Conservation (phyloP, 2,888 invertebrate species). For the Dynastes maya region DNA sequence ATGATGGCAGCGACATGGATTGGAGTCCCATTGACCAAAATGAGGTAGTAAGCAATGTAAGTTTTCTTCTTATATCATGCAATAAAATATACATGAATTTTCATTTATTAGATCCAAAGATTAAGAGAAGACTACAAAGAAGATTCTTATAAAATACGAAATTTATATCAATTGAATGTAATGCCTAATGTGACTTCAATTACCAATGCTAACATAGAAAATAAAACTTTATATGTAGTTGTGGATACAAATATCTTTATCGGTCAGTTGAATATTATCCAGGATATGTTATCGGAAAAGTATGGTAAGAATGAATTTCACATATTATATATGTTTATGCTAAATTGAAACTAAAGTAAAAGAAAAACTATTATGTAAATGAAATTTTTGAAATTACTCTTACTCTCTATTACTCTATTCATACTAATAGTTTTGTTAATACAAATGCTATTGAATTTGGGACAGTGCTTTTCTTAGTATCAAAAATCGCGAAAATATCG, state of each 20-base stretch:
- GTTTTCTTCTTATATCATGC: conserved; percentile 2
- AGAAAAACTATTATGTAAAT: too few relatives aligned
- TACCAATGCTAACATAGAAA: not conserved
- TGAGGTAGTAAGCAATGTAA: conserved; percentile 56
- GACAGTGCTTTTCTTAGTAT: too few relatives aligned
- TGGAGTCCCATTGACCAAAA: conserved; percentile 59
- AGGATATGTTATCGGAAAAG: not conserved
- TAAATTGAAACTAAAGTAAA: not conserved
- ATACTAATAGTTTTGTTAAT: too few relatives aligned
- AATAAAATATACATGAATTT: conserved; percentile 20
- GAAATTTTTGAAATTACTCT: too few relatives aligned
- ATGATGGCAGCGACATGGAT: conserved; percentile 57
- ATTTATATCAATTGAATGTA: conserved; percentile 7
- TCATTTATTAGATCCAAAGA: conserved; percentile 59
- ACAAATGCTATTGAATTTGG: too few relatives aligned
- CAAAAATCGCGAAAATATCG: too few relatives aligned
- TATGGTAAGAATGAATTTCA: conserved; percentile 33
- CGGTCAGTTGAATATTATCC: conserved; percentile 64
- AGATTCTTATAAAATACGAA: not conserved
- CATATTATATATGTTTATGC: conserved; percentile 49
- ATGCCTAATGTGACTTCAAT: not conserved
- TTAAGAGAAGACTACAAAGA: conserved; percentile 51
- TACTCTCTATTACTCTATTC: too few relatives aligned
- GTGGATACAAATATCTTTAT: conserved; percentile 73
- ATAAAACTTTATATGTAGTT: conserved; percentile 65